Base-by-base conservation (phyloP, 1,140 invertebrate species). In the Leptinotarsa undecemlineata region DNA sequence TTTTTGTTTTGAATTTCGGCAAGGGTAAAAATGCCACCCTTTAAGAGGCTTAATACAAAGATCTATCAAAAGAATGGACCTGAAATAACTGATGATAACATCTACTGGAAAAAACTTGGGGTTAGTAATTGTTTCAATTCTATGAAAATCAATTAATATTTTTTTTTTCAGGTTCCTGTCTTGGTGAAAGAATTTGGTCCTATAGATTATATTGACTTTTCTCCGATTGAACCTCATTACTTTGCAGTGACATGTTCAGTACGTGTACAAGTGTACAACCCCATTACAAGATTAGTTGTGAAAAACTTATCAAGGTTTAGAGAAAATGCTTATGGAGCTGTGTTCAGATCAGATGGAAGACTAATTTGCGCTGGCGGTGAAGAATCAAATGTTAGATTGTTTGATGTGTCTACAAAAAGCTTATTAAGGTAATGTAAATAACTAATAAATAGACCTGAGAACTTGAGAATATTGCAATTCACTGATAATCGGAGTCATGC, bases 221-320 rank as follows among this genome's bases (percentile, higher is more conserved):
- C 94, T 80, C 93, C 94, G 8, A 87, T 92, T 17, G 91, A 96
- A 81, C 95, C 95, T 1, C 90, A 96, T 87, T 91, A 94, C 84
- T 95, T 97, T 88, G 95, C 95, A 15, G 92, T 96, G 6, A 96
- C 96, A 64, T 96, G 93, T 85, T 96, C 95, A 1, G 93, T 95
- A 11, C 88, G 94, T 83, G 92, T 98, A 80, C 95, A 97, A 88
- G 87, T 98, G n/a, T 98, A 97, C 83, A 95, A 95, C 87, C 91
- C 95, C 11, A 91, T 95, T 47, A 96, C 94, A 61, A 94, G 96
- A 86, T 86, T 94, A 73, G 92, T 94, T 0, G 89, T 90, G 1
- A 95, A 95, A 83, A 96, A 94, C 84, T 89, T 97, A 8, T 95
- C 93, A 74, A 90, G 92, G 79, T 98, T 98, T 85, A 90, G 92